A percentile compares a stretch with the other conserved stretches of the same genome.
Evolutionary conservation across 2,888 invertebrate genomes (phyloP).

Genomic region (Stenichneumon culpator): DNA sequence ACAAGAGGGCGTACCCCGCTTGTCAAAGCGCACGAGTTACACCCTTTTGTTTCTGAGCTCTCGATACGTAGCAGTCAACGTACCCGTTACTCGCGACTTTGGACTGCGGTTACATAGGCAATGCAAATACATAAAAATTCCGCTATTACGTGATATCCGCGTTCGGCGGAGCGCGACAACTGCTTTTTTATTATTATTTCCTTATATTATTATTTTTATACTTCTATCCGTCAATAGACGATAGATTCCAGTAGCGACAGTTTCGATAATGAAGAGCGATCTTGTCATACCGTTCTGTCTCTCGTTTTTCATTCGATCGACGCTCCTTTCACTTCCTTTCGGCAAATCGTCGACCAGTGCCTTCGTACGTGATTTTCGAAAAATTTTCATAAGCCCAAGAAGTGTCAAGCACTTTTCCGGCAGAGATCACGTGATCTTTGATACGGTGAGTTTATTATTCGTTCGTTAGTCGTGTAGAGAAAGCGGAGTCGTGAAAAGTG

Average conservation of each 20-base stretch:
- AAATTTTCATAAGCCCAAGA: slow-evolving; percentile 22
- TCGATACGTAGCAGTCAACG: too few species aligned
- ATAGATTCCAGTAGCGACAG: slow-evolving; percentile 21
- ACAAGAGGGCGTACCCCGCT: too few species aligned
- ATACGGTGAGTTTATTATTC: slow-evolving; percentile 54
- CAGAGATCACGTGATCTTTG: slow-evolving; percentile 38
- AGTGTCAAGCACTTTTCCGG: slow-evolving; percentile 22
- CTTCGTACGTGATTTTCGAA: slow-evolving; percentile 41
- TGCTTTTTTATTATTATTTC: slow-evolving; percentile 22
- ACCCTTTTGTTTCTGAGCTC: too few species aligned
- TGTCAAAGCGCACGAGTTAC: too few species aligned
- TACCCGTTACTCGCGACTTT: slow-evolving; percentile 39
- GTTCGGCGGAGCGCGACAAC: slow-evolving; percentile 52
- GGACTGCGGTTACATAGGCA: slow-evolving; percentile 39
- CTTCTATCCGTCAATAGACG: slow-evolving; percentile 26
- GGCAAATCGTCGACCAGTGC: slow-evolving; percentile 21
- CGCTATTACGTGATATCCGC: slow-evolving; percentile 59
- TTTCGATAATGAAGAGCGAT: slow-evolving; percentile 52
- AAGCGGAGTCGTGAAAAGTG: background rate
- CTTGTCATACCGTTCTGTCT: slow-evolving; percentile 34
- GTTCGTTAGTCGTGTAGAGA: background rate
- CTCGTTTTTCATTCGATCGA: slow-evolving; percentile 24
- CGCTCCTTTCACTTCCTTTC: background rate
- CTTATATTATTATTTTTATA: slow-evolving; percentile 22
- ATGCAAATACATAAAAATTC: slow-evolving; percentile 50